Base-by-base conservation (phyloP, 2,113 vertebrate species). In the Lepisosteus osseus region DNA sequence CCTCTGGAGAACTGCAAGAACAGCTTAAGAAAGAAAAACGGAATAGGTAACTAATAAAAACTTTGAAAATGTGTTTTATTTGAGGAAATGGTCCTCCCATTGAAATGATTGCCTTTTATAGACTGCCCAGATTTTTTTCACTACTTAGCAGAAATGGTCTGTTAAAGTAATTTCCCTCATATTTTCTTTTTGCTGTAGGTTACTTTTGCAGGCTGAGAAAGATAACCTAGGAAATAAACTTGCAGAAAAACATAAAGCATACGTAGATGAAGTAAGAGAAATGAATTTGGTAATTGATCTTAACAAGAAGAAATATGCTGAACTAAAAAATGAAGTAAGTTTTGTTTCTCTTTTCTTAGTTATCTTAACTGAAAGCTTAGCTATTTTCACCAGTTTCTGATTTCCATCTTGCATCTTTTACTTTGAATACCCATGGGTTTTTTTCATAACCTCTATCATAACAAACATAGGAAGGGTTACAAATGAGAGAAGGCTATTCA, bases 291-390 rank as follows among this genome's bases (percentile, higher is more conserved):
- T 61, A 74, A 67, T 82, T 45, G 57, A 80, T 1, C 0, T 1
- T 6, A 7, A 13, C 7, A 78, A 81, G 76, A 59, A 12, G 9
- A 80, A 2, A 5, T 72, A 56, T 47, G 11, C 0, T 44, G 0
- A 68, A 7, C 65, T 91, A 47, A 29, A 71, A 13, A 0, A 72
- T 29, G 72, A 90, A 87, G 88, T 91, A 79, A 45, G 61, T 29
- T 29, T 29, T 29, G 29, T 29, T 29, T 29, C 1, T 29, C 29
- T 29, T 29, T 29, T 29, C 29, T 29, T 29, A 29, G 29, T 29
- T 29, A 29, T 29, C 29, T 29, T 29, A 29, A 29, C 29, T 29
- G 29, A 29, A 29, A 29, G 29, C 29, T 29, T 29, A 29, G 29
- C 29, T 29, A 29, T 29, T 29, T 29, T 29, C 29, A 29, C 29